Base-by-base conservation (phyloP, 2,113 vertebrate species). In the Malurus melanocephalus region DNA sequence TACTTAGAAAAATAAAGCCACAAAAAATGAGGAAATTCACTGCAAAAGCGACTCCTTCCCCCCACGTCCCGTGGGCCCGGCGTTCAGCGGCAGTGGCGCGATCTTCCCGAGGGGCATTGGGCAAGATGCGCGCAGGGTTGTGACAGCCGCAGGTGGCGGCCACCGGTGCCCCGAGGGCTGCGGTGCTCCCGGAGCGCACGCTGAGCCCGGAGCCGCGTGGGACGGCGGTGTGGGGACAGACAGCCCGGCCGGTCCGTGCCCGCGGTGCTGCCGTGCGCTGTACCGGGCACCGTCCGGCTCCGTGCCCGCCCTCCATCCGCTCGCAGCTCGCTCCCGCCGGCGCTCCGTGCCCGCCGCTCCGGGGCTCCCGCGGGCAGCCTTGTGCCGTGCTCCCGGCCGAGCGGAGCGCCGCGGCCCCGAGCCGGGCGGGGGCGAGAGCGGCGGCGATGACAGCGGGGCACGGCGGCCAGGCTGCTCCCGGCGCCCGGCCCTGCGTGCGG, bases 1-100 rank as follows among this genome's bases (percentile, higher is more conserved):
- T 94, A 80, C 94, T 94, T 92, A 76, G 28, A 86, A 82, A 94
- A 82, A 86, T 82, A 95, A 85, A 92, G 74, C 61, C 87, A 79
- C 43, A 85, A 88, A 87, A 92, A 91, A 85, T 30, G 93, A 95
- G 90, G 90, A 96, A 94, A 88, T 80, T 82, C 55, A 6, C 56
- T 69, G 74, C 19, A 60, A 51, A 85, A 81, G 87, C 56, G 24
- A 30, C 52, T 52, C 45, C 61, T 75, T 57, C 35, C 60, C 60
- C 33, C 62, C 35, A 6, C 55, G 67, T 38, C 35, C 55, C n/a
- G 52, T 3, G 61, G 57, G 59, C 73, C 62, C 4, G 10, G 74
- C 32, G 45, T 65, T 73, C 43, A 4, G 18, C 35, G n/a, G 15
- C 3, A 6, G 83, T n/a, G 5, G 32, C 32, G 30, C 28, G 38